Evolutionary conservation across 2,113 vertebrate genomes (phyloP), one percentile per base, ranked within the genome.

Genomic region (Solea solea): DNA sequence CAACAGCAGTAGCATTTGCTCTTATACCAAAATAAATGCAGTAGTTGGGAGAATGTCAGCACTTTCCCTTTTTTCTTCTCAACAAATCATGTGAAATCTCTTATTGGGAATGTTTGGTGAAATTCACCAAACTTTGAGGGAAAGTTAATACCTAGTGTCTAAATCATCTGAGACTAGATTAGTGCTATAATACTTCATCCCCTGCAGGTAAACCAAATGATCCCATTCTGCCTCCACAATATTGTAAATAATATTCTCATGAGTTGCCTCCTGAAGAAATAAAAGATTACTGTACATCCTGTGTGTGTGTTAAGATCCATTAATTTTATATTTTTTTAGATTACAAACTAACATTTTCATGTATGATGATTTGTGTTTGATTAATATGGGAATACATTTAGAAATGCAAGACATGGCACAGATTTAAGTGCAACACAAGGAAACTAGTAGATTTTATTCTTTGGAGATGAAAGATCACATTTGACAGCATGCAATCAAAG

Each of bases 211-310:
- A 63, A 64, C 39, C 42, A 61, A 21, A 58, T 9, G 44, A 55
- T 62, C 58, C 54, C 52, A 55, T 60, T 12, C 45, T 51, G 44
- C 52, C 73, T 74, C 55, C 75, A 54, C 54, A 53, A 55, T 66
- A 78, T 39, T 89, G 84, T 86, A 88, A 80, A 87, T 90, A 85
- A 70, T 82, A 52, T 74, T 82, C 84, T 83, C 80, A 69, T 78
- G 71, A 86, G 54, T 65, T 81, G 55, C 81, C 85, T 89, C 82
- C 68, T 69, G 14, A 69, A 67, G 15, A 74, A 91, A 84, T 85
- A 82, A 90, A 76, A 72, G 28, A 57, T 74, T n/a, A 69, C 69
- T 86, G 77, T 73, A 76, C 78, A 83, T 74, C 64, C 39, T 12
- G 48, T 8, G 52, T 41, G 72, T 81, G 69, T 4, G 59, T 39